Conservation (phyloP, 2,888 invertebrate genomes). For the Odontomyia ornata region DNA sequence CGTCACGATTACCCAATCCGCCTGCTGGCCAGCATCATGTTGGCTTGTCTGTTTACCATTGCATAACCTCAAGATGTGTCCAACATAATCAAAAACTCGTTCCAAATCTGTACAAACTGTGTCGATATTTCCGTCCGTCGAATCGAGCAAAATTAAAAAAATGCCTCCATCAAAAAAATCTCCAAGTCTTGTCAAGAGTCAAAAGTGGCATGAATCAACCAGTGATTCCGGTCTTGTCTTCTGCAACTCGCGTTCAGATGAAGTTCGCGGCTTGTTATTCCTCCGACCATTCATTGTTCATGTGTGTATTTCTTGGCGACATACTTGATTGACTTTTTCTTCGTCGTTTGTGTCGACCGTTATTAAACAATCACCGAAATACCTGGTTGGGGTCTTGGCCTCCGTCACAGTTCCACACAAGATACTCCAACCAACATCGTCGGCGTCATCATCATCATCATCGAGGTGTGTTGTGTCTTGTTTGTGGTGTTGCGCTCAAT, state of each 20-base stretch:
- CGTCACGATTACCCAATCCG: not conserved
- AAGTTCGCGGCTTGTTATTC: not conserved
- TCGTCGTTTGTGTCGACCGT: too few relatives aligned
- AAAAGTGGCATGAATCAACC: not conserved
- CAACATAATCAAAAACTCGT: conserved; percentile 21
- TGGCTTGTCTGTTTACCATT: not conserved
- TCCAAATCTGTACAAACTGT: not conserved
- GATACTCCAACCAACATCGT: too few relatives aligned
- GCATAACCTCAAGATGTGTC: conserved; percentile 12
- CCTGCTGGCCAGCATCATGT: too few relatives aligned
- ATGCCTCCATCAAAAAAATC: not conserved
- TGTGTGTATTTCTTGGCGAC: not conserved
- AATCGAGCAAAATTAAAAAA: not conserved
- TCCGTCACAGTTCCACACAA: too few relatives aligned
- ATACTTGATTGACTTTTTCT: not conserved
- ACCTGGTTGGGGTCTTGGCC: not conserved
- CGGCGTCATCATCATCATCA: too few relatives aligned
- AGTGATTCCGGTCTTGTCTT: not conserved
- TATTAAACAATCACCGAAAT: not conserved
- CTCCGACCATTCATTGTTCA: not conserved
- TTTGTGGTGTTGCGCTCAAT: not conserved
- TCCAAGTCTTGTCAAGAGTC: not conserved
- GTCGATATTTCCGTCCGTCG: conserved; percentile 8
- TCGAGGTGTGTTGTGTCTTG: not conserved
- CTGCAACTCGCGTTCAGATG: not conserved